These are phyloP conservation scores for Poecilobothrus nobilitatus DNA, from an alignment of 2,888 invertebrate genomes.

Conservation along the genomic window DNA sequence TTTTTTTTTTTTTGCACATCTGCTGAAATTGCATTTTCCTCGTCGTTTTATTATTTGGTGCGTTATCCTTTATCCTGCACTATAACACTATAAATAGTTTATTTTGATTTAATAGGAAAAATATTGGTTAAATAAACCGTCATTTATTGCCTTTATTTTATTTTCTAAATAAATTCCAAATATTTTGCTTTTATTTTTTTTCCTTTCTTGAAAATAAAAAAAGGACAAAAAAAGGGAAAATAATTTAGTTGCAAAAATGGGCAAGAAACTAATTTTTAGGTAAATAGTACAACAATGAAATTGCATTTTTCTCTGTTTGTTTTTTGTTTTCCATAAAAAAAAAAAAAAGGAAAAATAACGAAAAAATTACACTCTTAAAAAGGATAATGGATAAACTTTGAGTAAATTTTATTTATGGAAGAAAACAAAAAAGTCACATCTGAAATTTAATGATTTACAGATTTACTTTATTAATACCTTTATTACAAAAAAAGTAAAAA, in stretches of 20 bases:
- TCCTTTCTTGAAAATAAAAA: not conserved
- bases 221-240: not conserved
- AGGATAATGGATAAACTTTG: not conserved
- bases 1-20: not conserved
- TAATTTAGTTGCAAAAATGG: not conserved
- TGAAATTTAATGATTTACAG: slow-evolving; percentile 20
- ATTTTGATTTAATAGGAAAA: no score
- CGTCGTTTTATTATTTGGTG: not conserved
- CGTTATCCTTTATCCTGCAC: not conserved
- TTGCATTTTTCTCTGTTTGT: not conserved
- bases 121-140: no score
- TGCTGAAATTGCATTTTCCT: not conserved
- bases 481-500: not conserved
- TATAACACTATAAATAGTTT: no score
- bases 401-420: not conserved
- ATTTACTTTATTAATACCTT: slow-evolving; percentile 2
- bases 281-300: slow-evolving; percentile 11
- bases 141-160: not conserved
- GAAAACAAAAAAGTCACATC: slow-evolving; percentile 14
- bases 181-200: not conserved
- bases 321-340: not conserved
- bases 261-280: slow-evolving; percentile 13
- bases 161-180: not conserved
- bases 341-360: not conserved
- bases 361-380: not conserved